Evolutionary conservation across 2,888 invertebrate genomes (phyloP), one percentile per base, ranked within the genome.

Genomic region (Bellardia pandia): DNA sequence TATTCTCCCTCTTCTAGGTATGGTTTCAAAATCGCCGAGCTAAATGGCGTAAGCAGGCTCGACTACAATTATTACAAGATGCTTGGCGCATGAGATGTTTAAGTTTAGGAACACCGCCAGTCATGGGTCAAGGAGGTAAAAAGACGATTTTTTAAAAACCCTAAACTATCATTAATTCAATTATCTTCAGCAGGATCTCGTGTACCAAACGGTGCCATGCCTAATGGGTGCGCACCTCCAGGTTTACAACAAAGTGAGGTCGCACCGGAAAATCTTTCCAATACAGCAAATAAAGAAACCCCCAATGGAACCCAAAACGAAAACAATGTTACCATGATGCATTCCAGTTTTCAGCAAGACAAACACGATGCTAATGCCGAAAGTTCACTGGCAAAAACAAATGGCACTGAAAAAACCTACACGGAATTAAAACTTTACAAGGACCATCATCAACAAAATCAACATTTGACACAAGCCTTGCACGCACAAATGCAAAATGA

Each of bases 1-100:
- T 37, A 37, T 37, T 37, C 37, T 37, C n/a, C n/a, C n/a, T n/a
- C 6, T 45, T 72, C 0, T 14, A 97, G 97, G 98, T 98, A 33
- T 98, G 98, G 98, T 98, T 98, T 94, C 98, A 98, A 94, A 98
- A 98, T 92, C 95, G 98, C 60, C 95, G 98, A 75, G 98, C 98
- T 6, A 98, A 98, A 93, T 98, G 98, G 98, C 95, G 98, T 23
- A 98, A 98, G 92, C 97, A 98, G 91, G 97, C 98, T 1, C 95
- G 98, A 0, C 94, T 98, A 85, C 98, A 98, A 91, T 94, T 98
- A 75, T 94, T 98, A 30, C 98, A 98, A 92, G 98, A 98, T 91
- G 98, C 98, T 1, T 98, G 98, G 98, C 94, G 98, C 89, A 97
- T 98, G 97, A 95, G 98, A 87, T 98, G 97, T 92, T 94, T 98